Percentiles rank a stretch among this genome's conserved stretches.
These are phyloP conservation scores for Pinctada fucata DNA, from an alignment of 2,888 invertebrate genomes.

Conservation along the genomic window DNA sequence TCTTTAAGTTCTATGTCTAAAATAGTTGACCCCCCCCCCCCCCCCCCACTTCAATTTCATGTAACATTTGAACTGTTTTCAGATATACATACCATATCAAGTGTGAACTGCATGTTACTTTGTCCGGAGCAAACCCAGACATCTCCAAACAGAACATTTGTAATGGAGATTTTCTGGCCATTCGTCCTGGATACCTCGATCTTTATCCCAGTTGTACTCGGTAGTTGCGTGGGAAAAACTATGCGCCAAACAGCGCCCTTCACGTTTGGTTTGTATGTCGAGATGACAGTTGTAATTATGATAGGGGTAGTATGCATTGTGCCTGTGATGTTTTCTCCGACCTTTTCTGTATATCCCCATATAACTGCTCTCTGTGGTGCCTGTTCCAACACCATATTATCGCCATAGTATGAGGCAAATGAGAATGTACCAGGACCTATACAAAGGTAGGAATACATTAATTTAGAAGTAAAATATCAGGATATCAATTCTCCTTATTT, in stretches of 20 bases:
- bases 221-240: slow-evolving; percentile 47
- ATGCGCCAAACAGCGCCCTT: slow-evolving; percentile 53
- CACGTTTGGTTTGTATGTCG: slow-evolving; percentile 14
- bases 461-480: too few species aligned
- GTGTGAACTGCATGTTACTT: slow-evolving; percentile 72
- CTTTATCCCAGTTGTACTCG: slow-evolving; percentile 48
- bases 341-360: slow-evolving; percentile 64
- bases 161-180: slow-evolving; percentile 42
- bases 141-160: slow-evolving; percentile 73
- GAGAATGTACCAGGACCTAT: slow-evolving; percentile 25
- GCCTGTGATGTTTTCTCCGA: slow-evolving; percentile 47
- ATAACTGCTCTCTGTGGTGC: slow-evolving; percentile 57
- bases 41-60: too few species aligned
- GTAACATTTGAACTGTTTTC: too few species aligned
- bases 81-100: slow-evolving; percentile 62
- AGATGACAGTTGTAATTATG: slow-evolving; percentile 1
- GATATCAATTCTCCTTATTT: too few species aligned
- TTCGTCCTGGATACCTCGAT: slow-evolving; percentile 48
- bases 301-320: slow-evolving; percentile 24
- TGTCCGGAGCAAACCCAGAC: slow-evolving; percentile 76
- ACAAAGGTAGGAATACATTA: not conserved
- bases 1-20: too few species aligned
- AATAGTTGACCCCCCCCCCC: too few species aligned
- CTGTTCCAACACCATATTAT: slow-evolving; percentile 68
- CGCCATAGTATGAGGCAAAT: slow-evolving; percentile 58